phyloP scores from a whole-genome alignment of 2,797 vertebrate genomes.

The Eutrigla gurnardus region DNA sequence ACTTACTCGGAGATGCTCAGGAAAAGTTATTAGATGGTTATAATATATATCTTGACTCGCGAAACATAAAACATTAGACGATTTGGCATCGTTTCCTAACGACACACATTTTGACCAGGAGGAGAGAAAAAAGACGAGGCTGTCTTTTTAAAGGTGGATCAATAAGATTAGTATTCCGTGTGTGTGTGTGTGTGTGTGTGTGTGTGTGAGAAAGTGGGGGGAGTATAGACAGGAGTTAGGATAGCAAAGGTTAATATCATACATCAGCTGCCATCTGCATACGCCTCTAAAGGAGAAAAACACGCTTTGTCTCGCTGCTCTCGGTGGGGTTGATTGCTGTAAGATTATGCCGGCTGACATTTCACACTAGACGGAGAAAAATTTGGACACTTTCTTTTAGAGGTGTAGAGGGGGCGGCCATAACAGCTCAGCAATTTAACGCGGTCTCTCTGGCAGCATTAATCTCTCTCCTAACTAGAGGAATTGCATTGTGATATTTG shows the following conservation, averaged over 20 bases:
- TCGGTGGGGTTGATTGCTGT: conserved; percentile 49
- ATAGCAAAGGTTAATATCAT: conserved; percentile 81
- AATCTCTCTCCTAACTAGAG: conserved; percentile 14
- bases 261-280: conserved; percentile 77
- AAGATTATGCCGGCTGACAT: conserved; percentile 71
- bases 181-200: conserved; percentile 15
- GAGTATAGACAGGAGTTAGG: conserved; percentile 62
- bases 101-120: conserved; percentile 49
- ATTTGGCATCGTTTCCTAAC: conserved; percentile 55
- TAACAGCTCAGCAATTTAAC: conserved; percentile 47
- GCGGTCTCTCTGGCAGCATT: conserved; percentile 14
- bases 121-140: conserved; percentile 36
- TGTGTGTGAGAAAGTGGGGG: conserved; percentile 8
- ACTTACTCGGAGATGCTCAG: conserved; percentile 35
- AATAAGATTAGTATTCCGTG: conserved; percentile 71
- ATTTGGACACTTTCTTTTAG: conserved; percentile 56
- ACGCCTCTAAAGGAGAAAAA: conserved; percentile 59
- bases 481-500: conserved; percentile 16
- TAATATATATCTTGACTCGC: conserved; percentile 46
- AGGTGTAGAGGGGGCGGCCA: conserved; percentile 29
- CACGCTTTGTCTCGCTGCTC: conserved; percentile 57
- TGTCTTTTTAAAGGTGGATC: conserved; percentile 65
- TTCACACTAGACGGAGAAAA: conserved; percentile 53
- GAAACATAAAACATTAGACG: conserved; percentile 44
- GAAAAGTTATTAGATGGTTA: conserved; percentile 44